phyloP scores from a whole-genome alignment of 2,113 vertebrate genomes.

The Mystacornis crossleyi region DNA sequence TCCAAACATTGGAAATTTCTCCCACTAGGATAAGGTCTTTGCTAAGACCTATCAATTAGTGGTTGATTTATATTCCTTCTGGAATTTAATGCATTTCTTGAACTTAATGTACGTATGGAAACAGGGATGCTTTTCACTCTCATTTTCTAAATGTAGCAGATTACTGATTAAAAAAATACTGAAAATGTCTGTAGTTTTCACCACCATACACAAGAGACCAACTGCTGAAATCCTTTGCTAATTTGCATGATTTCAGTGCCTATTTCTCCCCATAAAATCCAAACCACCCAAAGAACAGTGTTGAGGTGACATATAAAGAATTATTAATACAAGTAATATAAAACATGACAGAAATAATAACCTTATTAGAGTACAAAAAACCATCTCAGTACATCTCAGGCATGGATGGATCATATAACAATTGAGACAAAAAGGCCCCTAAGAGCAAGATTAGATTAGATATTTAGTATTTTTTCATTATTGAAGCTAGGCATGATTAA shows the following conservation, averaged over 20 bases:
- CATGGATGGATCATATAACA: not conserved
- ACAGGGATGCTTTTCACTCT: not conserved
- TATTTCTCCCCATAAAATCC: not conserved
- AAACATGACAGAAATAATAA: not conserved
- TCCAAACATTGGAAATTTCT: not conserved
- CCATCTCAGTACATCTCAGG: not conserved
- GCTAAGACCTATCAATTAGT: not conserved
- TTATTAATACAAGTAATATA: not conserved
- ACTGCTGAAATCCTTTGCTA: not conserved
- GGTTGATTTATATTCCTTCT: not conserved
- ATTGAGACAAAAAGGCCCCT: not conserved
- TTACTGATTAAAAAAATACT: not conserved
- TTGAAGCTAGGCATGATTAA: not conserved
- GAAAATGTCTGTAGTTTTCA: not conserved
- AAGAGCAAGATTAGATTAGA: not conserved
- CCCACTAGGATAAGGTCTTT: not conserved
- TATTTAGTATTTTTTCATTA: not conserved
- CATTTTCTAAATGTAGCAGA: not conserved
- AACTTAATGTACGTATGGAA: not conserved
- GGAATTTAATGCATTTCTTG: not conserved
- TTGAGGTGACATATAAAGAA: not conserved
- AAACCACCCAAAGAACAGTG: not conserved
- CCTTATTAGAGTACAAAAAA: not conserved
- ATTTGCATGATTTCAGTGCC: not conserved
- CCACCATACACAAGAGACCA: not conserved